Evolutionary conservation across 2,113 vertebrate species (phyloP).

Genomic region (Hepsetus odoe): DNA sequence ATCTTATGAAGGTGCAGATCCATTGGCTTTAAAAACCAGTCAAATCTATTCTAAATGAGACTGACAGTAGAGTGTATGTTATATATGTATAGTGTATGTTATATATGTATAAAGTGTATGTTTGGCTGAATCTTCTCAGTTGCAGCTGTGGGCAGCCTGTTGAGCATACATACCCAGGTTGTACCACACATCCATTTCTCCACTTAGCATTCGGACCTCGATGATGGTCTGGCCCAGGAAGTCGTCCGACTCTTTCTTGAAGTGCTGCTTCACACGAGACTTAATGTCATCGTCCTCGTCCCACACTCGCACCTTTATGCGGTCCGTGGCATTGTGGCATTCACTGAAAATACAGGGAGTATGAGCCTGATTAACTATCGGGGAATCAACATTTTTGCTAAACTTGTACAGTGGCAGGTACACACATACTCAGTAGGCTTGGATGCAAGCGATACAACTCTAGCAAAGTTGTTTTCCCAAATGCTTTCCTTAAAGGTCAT

Average conservation of each 20-base stretch:
- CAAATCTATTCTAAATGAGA: too few relatives aligned
- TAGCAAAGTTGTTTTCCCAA: constrained; percentile 13
- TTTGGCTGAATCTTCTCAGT: too few relatives aligned
- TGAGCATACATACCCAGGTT: constrained; percentile 85
- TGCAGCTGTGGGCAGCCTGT: neutral
- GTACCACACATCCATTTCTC: constrained; percentile 99
- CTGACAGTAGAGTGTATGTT: too few relatives aligned
- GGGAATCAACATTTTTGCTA: too few relatives aligned
- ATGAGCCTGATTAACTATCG: too few relatives aligned
- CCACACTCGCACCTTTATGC: constrained; percentile 98
- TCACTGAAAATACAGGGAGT: constrained; percentile 75
- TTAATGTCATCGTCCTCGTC: constrained; percentile 99
- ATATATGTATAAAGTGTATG: too few relatives aligned
- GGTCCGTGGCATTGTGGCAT: constrained; percentile 96
- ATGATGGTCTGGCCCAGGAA: constrained; percentile 98
- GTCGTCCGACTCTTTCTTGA: constrained; percentile 97
- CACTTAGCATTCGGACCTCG: constrained; percentile 94
- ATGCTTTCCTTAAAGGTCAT: constrained; percentile 46
- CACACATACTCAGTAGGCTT: constrained; percentile 14
- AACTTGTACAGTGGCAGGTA: neutral
- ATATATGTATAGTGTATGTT: too few relatives aligned
- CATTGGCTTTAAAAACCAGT: too few relatives aligned
- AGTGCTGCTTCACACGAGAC: constrained; percentile 96
- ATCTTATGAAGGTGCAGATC: too few relatives aligned
- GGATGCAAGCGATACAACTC: constrained; percentile 5